Base-by-base conservation (phyloP, 2,113 vertebrate genomes). In the Poeciliopsis prolifica region DNA sequence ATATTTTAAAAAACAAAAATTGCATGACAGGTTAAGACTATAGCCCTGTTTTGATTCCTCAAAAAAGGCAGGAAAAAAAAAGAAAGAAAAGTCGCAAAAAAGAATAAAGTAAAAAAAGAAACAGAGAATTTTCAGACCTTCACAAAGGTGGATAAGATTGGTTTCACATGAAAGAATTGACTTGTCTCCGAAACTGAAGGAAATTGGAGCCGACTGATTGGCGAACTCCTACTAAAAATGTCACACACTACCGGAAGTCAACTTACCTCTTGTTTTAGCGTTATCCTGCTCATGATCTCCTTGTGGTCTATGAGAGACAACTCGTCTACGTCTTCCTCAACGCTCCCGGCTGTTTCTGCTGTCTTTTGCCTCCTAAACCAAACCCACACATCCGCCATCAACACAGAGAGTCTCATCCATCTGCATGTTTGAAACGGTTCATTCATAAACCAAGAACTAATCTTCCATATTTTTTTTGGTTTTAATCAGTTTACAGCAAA, bases 251-350 rank as follows among this genome's bases (percentile, higher is more conserved):
- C 31, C 51, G 74, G 31, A 30, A 29, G 37, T 0, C 0, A 31
- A 33, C 93, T 80, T 80, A 99, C 98, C 94, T 97, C 97, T 75
- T 97, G 96, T 89, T 99, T 99, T 87, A 98, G 92, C 0, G 97
- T 99, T 91, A 99, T 92, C 82, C 96, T 94, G 58, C 93, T 86
- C 96, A 99, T 98, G 28, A 99, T 98, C 88, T 99, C 98, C 68
- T 89, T 97, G 94, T 99, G 98, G 91, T 99, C 97, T 0, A 97
- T 96, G 48, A 99, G 96, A 26, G 97, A 97, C 4, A 99, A 94
- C 86, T 99, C 97, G 5, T 99, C 97, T 1, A 96, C 95, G n/a
- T 97, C 96, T 70, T 98, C 96, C 42, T 91, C 90, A 11, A 96
- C 95, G 3, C 93, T 87, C 60, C 92, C 93, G 0, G 91, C 92